A percentile compares a stretch with the other conserved stretches of the same genome.
phyloP scores from a whole-genome alignment of 2,797 vertebrate genomes.

The Thaleichthys pacificus region DNA sequence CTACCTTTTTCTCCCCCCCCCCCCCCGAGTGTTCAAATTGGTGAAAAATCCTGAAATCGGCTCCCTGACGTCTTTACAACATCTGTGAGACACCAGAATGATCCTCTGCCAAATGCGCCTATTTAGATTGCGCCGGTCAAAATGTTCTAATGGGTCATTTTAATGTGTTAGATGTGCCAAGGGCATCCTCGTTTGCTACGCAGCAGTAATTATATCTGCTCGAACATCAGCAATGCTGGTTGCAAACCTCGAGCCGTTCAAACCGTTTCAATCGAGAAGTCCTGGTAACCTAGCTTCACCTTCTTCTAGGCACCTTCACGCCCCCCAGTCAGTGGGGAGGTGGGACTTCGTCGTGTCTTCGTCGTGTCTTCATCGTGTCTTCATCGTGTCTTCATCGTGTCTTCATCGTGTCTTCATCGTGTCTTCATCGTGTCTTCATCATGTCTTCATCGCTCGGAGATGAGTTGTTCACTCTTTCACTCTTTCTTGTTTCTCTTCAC shows the following conservation, averaged over 20 bases:
- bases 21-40: neutral
- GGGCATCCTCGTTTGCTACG: conserved; percentile 9
- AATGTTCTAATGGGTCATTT: conserved; percentile 20
- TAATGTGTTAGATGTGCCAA: conserved; percentile 9
- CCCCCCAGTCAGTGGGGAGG: conserved; percentile 14
- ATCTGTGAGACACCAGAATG: neutral
- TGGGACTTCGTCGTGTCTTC: conserved; percentile 23
- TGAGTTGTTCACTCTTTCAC: neutral
- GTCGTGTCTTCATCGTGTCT: conserved; percentile 19
- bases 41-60: neutral
- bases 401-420: conserved; percentile 18
- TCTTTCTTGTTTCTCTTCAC: neutral
- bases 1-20: too few relatives aligned
- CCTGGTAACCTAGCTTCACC: conserved; percentile 8
- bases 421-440: conserved; percentile 20
- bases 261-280: conserved; percentile 28
- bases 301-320: conserved; percentile 17
- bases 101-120: neutral
- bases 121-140: conserved; percentile 15
- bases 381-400: conserved; percentile 21
- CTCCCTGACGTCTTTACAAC: conserved; percentile 1
- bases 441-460: neutral
- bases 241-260: conserved; percentile 18
- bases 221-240: conserved; percentile 31
- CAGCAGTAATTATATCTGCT: conserved; percentile 44